Evolutionary conservation across 2,113 vertebrate genomes (phyloP), one percentile per base, ranked within the genome.

Genomic region (Mus musculus): DNA sequence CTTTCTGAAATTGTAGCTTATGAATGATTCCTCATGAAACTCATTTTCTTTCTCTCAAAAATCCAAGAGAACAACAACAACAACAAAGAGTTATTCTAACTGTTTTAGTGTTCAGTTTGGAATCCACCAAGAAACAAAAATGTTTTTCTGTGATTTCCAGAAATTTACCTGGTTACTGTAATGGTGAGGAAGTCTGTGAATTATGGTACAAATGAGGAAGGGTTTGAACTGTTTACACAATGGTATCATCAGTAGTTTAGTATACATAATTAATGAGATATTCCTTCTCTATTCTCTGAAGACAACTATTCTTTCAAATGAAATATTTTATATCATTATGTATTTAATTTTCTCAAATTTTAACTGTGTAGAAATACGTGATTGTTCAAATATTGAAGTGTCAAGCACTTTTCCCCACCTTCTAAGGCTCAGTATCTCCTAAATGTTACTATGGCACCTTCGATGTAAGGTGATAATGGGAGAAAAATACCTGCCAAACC

Each of bases 41-140:
- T 39, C 2, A 49, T 91, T 89, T 69, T 95, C 12, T 91, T 78
- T 71, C 59, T 76, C 54, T 78, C 19, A 69, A 72, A 89, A 77
- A 87, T 17, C n/a, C 2, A 63, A 67, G 0, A 16, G 59, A 82
- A 90, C 69, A 42, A 42, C 42, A 42, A 42, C 42, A 42, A 42
- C 42, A 42, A 42, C 42, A 42, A 42, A 90, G 92, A 89, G 1
- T 2, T 26, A 76, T 54, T 80, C 5, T 30, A 88, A 71, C 72
- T 4, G 88, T 97, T n/a, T 42, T 30, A 63, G 52, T 86, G 82
- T 96, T 93, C 33, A 94, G 1, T 75, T 96, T 94, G 7, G 16
- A 75, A 80, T 65, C 73, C 24, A 5, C 11, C 61, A 89, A 63
- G 26, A 87, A 89, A 90, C 87, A 30, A 33, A 7, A 46, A 82